Conservation (phyloP, 1,140 invertebrate species). For the Meloidogyne chitwoodi region DNA sequence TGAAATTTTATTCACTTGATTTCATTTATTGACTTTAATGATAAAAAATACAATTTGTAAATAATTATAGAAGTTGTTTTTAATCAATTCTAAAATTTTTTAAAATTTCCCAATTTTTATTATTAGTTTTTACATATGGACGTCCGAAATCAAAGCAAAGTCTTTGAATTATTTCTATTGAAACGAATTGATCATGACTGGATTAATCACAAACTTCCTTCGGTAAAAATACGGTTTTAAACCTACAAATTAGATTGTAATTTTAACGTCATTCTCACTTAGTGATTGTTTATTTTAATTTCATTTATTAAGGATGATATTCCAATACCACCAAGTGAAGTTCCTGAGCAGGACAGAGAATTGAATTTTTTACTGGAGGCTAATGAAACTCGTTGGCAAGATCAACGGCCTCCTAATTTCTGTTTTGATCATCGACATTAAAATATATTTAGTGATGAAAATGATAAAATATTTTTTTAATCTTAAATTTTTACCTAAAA, state of each 20-base stretch:
- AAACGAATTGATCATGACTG: slow-evolving; percentile 23
- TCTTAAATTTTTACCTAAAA: too few species aligned
- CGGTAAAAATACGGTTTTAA: slow-evolving; percentile 1
- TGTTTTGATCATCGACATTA: slow-evolving; percentile 25
- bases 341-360: slow-evolving; percentile 24
- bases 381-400: slow-evolving; percentile 22
- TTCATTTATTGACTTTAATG: not conserved
- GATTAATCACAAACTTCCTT: slow-evolving; percentile 24
- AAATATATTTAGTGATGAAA: not conserved
- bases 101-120: not conserved
- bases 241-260: too few species aligned
- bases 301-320: slow-evolving; percentile 22
- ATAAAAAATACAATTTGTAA: not conserved
- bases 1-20: not conserved
- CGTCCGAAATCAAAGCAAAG: slow-evolving; percentile 16
- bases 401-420: slow-evolving; percentile 22
- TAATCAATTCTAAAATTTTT: not conserved
- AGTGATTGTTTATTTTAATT: too few species aligned
- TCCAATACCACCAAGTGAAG: slow-evolving; percentile 21
- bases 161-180: not conserved
- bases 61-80: not conserved
- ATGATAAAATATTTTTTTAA: not conserved
- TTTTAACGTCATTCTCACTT: too few species aligned
- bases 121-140: not conserved
- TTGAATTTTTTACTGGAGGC: slow-evolving; percentile 23